phyloP scores from a whole-genome alignment of 1,140 invertebrate species.

The Drosophila sechellia region DNA sequence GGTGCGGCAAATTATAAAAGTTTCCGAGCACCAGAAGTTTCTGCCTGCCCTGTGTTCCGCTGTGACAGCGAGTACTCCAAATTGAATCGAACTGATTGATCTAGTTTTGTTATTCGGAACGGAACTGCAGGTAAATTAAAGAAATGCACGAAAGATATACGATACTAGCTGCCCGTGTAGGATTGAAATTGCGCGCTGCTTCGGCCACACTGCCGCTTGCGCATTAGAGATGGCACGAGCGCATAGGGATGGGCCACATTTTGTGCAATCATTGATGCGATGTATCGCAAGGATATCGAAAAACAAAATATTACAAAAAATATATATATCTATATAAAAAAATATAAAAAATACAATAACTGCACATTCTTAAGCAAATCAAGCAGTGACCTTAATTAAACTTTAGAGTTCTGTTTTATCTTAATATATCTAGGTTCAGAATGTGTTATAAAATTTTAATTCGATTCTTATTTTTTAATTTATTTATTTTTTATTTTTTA shows the following conservation, averaged over 20 bases:
- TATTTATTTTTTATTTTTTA: no score
- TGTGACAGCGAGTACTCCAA: not conserved
- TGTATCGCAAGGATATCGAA: not conserved
- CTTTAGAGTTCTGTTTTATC: no score
- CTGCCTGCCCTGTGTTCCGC: not conserved
- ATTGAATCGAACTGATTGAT: conserved; percentile 16
- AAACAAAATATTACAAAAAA: not conserved
- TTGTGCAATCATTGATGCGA: conserved; percentile 11
- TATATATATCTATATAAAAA: not conserved
- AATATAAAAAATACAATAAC: not conserved
- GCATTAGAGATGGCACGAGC: conserved; percentile 4
- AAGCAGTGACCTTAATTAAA: no score
- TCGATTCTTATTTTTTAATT: no score
- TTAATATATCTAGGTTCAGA: no score
- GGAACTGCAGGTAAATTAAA: conserved; percentile 42
- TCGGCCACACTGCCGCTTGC: conserved; percentile 3
- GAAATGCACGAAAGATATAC: conserved; percentile 43
- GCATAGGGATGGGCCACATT: not conserved
- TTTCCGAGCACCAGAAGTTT: conserved; percentile 5
- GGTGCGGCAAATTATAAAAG: conserved; percentile 1
- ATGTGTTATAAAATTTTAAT: no score
- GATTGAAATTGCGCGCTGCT: not conserved
- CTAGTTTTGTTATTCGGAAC: conserved; percentile 26
- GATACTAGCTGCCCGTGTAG: conserved; percentile 20
- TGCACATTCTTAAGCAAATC: no score